Evolutionary conservation across 2,113 vertebrate species (phyloP).

Genomic region (Oceanites oceanicus): DNA sequence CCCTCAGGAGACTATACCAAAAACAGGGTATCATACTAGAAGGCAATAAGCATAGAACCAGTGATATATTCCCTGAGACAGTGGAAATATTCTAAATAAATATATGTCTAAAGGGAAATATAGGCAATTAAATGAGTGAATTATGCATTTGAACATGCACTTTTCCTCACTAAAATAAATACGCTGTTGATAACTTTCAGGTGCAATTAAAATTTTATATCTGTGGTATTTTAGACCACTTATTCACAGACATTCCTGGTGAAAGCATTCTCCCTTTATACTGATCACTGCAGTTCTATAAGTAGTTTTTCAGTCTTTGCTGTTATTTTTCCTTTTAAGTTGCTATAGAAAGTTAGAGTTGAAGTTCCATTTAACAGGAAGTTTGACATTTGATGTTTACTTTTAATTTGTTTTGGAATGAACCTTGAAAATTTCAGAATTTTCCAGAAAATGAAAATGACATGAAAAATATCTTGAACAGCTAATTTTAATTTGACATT

Average conservation of each 20-base stretch:
- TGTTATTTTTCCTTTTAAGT: neutral
- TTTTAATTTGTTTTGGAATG: neutral
- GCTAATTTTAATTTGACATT: neutral
- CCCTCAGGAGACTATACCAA: constrained; percentile 12
- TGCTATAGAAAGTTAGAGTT: neutral
- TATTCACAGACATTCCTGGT: neutral
- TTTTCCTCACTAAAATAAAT: constrained; percentile 27
- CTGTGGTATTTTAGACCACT: neutral
- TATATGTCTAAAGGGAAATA: neutral
- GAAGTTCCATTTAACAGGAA: neutral
- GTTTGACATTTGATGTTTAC: neutral
- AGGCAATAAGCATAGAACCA: neutral
- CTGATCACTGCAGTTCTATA: neutral
- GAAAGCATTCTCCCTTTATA: neutral
- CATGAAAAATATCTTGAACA: neutral
- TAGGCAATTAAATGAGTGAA: constrained; percentile 24
- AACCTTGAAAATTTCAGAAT: neutral
- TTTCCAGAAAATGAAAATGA: neutral
- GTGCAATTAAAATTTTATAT: constrained; percentile 2
- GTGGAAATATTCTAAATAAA: constrained; percentile 51
- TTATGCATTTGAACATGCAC: neutral
- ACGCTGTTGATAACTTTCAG: neutral
- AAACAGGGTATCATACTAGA: neutral
- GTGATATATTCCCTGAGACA: neutral
- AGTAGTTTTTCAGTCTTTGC: neutral